Conservation (phyloP, 2,113 vertebrate species). For the Ciconia stormi region DNA sequence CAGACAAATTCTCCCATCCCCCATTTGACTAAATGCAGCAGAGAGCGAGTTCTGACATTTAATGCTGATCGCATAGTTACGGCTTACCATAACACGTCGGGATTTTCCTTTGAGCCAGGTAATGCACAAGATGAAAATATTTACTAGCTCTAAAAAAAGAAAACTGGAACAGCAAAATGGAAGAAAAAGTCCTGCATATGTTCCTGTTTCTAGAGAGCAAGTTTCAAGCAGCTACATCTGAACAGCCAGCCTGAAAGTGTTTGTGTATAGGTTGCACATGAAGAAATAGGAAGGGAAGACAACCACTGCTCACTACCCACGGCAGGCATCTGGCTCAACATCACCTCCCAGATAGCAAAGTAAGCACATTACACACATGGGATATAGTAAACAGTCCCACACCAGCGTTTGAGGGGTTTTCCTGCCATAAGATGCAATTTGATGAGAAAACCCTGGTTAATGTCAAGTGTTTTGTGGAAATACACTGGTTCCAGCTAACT, state of each 20-base stretch:
- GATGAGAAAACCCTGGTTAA: background rate
- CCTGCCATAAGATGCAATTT: background rate
- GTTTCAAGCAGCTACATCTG: background rate
- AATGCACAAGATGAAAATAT: accelerated
- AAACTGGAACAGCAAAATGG: background rate
- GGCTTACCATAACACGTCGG: background rate
- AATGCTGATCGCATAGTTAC: background rate
- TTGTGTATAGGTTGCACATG: background rate
- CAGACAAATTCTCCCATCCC: background rate
- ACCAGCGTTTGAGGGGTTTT: background rate
- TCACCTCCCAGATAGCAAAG: background rate
- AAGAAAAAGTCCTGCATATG: background rate
- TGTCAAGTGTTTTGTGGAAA: background rate
- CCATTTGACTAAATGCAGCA: background rate
- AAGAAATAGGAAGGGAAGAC: background rate
- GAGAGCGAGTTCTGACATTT: background rate
- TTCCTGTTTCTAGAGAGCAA: background rate
- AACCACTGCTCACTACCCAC: background rate
- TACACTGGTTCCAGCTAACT: background rate
- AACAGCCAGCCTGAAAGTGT: background rate
- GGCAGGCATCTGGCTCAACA: background rate
- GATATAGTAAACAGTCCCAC: background rate
- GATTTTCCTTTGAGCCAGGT: background rate
- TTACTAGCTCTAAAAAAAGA: background rate
- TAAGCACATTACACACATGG: background rate